Base-by-base conservation (phyloP, 2,888 invertebrate species). In the Brachynemurus nebulosus region DNA sequence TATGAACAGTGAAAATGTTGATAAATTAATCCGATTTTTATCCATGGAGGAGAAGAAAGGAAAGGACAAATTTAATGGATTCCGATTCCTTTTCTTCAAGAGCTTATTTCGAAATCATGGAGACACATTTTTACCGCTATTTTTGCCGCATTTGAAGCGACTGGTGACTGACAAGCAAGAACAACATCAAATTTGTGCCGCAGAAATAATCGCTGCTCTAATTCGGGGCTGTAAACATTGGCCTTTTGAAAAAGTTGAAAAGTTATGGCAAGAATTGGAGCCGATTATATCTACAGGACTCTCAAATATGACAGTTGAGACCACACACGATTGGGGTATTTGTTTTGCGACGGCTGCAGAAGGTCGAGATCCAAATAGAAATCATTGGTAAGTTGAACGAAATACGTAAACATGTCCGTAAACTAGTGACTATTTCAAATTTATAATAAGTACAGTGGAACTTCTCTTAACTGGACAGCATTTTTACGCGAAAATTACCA, bases 41-140 rank as follows among this genome's bases (percentile, higher is more conserved):
- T 78, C 86, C 0, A 67, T 89, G 39, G 92, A 92, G 57, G 90
- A 89, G 56, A 84, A 85, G 60, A 90, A 90, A 57, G 86, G 84
- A 18, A 78, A 76, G 47, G 89, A 90, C 57, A 80, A 80, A 58
- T 90, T 90, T 59, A 80, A 75, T 54, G 69, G 71, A 1, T 69
- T 71, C 38, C 67, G 79, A 40, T 82, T 78, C 61, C 65, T 72
- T 9, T 62, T 90, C 46, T 86, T 88, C 58, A 83, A 84, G 74
- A 64, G 80, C 47, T 58, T 91, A 16, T 89, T 89, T 64, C 70
- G 84, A 7, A 82, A 83, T 55, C 85, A 77, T 65, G 89, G 88
- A 16, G 76, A 76, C 51, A 61, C 66, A 1, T 68, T 83, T 21
- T 59, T 85, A 16, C 61, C 70, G 3, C 59, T 70, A 30, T 77